Evolutionary conservation across 2,113 vertebrate species (phyloP), one percentile per base, ranked within the genome.

Genomic region (Alethe diademata): DNA sequence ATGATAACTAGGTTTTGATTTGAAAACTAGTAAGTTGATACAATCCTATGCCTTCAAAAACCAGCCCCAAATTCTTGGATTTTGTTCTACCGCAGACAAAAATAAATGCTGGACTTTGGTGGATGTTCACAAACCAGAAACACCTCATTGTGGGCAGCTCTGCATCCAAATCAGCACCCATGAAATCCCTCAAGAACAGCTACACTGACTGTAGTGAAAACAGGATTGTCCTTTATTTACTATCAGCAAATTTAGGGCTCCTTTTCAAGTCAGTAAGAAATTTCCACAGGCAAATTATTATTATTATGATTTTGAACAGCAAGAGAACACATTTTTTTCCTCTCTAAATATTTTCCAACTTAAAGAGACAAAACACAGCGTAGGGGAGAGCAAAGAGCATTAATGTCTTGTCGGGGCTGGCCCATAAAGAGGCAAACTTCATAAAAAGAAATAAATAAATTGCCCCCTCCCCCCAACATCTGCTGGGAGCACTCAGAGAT

Each of bases 391-490:
- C 25, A 74, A 78, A 88, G 43, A 51, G 65, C 79, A 78, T 78
- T 42, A 74, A 86, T 84, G 16, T 61, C 71, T 92, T 2, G 1
- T 64, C 0, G 0, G n/a, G 82, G 51, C 4, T 67, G 40, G 86
- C 57, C 56, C 75, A 78, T 62, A 74, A 88, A 88, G 43, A 90
- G 53, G 92, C 18, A 88, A 96, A 96, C 75, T 94, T 96, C 53
- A 80, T 95, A 22, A 88, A 94, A 65, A 85, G 78, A 88, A 79
- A 51, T 12, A 86, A 62, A 92, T 24, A 56, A 61, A 87, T 67
- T 62, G 11, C 73, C 36, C 61, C 94, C 94, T 94, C 93, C 95
- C 96, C 81, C 84, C 74, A 92, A 88, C 96, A 96, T 97, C 94
- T 97, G 95, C 93, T 95, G 71, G 85, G 92, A 96, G 90, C 81